A percentile compares a stretch with the other conserved stretches of the same genome.
Evolutionary conservation across 2,888 invertebrate species (phyloP).

Genomic region (Chrysopilus asiliformis): DNA sequence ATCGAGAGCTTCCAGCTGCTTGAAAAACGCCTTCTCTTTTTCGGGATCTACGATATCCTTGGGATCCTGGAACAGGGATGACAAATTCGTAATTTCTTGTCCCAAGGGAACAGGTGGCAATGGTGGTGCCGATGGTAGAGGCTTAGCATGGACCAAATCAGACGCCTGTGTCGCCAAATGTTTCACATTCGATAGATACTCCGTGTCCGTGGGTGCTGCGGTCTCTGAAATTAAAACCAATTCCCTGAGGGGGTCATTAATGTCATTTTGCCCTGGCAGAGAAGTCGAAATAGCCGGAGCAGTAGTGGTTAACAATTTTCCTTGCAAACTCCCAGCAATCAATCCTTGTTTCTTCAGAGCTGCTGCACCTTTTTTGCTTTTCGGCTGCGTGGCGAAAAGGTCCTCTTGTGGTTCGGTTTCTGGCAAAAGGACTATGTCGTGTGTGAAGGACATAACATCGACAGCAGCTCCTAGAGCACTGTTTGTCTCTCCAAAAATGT

Average conservation of each 20-base stretch:
- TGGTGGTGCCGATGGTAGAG: conserved; percentile 3
- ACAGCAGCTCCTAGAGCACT: conserved; percentile 61
- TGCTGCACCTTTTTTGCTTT: conserved; percentile 1
- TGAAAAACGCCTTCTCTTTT: conserved; percentile 31
- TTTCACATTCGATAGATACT: conserved; percentile 38
- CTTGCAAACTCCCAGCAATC: too few species aligned
- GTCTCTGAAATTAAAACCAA: conserved; percentile 45
- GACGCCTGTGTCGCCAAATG: conserved; percentile 45
- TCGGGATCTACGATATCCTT: conserved; percentile 33
- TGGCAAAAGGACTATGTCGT: conserved; percentile 48
- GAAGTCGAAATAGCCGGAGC: neutral
- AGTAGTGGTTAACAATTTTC: neutral
- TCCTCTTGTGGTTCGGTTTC: conserved; percentile 13
- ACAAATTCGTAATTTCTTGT: conserved; percentile 11
- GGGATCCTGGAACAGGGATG: conserved; percentile 30
- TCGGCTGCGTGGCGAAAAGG: neutral
- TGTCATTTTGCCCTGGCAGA: conserved; percentile 1
- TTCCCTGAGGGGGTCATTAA: conserved; percentile 47
- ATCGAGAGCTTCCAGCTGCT: conserved; percentile 31
- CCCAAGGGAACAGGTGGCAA: conserved; percentile 3
- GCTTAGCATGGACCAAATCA: neutral
- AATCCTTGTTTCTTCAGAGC: too few species aligned
- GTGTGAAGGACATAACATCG: conserved; percentile 72
- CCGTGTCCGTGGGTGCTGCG: conserved; percentile 21
- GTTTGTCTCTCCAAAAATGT: conserved; percentile 25